Base-by-base conservation (phyloP, 1,140 invertebrate genomes). In the Linepithema humile region DNA sequence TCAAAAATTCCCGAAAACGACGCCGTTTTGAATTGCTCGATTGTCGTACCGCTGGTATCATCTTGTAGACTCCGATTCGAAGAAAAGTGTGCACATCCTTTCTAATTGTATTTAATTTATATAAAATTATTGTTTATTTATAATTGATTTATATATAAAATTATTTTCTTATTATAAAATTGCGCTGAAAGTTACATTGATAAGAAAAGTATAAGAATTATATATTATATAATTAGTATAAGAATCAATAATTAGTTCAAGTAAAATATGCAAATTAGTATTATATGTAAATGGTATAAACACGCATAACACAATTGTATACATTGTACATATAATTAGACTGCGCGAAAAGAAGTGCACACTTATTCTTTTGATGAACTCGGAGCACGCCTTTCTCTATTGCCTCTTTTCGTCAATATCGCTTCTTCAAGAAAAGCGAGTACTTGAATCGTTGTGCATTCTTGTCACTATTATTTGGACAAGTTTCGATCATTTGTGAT, bases 1-100 rank as follows among this genome's bases (percentile, higher is more conserved):
- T 32, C 48, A 73, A 67, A 53, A 72, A 45, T 67, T 74, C 45
- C 38, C 35, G 38, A 72, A 50, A 70, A 26, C 38, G 6, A 60
- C 20, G 43, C 77, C 84, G 45, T 55, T 62, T 69, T 86, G 40
- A 53, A 86, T 86, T 87, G 85, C 70, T 86, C 85, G 80, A 88
- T 77, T 80, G 82, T 87, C 82, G 86, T 87, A 86, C n/a, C 57
- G 85, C 80, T 84, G 29, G 29, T 85, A 57, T 82, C 74, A 72
- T 69, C 23, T 57, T 26, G 32, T 75, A 73, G 38, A 72, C 82
- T 84, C 65, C 75, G 64, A 55, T 62, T 38, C 55, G 4, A 69
- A 48, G 12, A 60, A 26, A 83, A 57, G 3, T 23, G 53, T 74
- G 48, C 69, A 60, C 40, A 5, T 72, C 7, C 32, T 35, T 73